Conservation (phyloP, 2,888 invertebrate species). For the Aproaerema taeniolella region DNA sequence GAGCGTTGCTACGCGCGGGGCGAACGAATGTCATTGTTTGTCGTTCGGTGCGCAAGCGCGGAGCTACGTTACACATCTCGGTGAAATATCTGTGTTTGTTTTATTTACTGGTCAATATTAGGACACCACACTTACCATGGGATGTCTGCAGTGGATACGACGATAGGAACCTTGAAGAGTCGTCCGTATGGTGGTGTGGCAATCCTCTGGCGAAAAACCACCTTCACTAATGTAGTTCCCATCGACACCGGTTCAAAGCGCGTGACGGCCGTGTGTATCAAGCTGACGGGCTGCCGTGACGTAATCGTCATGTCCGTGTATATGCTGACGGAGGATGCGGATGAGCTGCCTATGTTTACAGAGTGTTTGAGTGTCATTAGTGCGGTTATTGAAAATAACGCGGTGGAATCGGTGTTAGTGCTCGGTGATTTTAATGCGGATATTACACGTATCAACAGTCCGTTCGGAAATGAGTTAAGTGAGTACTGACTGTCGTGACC, state of each 20-base stretch:
- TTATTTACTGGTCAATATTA: no score
- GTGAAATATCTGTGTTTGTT: no score
- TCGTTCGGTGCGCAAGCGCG: no score
- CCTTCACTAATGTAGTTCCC: not conserved
- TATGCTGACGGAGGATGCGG: conserved; percentile 1
- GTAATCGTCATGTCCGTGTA: conserved; percentile 6
- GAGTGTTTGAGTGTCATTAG: conserved; percentile 2
- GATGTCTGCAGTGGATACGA: conserved; percentile 1
- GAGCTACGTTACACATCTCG: no score
- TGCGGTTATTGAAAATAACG: conserved; percentile 5
- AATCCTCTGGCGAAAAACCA: not conserved
- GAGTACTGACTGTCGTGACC: conserved; percentile 4
- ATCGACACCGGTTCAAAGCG: not conserved
- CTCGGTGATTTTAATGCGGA: conserved; percentile 9
- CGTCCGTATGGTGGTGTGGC: conserved; percentile 7
- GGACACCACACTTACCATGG: not conserved
- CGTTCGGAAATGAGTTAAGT: conserved; percentile 1
- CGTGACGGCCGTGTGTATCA: not conserved
- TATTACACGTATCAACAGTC: not conserved
- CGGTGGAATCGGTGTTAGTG: not conserved
- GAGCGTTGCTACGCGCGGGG: no score
- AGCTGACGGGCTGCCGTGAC: no score
- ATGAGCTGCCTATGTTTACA: conserved; percentile 6
- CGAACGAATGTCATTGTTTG: no score
- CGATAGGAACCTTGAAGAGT: not conserved